These are phyloP conservation scores for Paracentrotus lividus DNA, from an alignment of 53 echinoderm and acorn worm genomes.

Conservation along the genomic window DNA sequence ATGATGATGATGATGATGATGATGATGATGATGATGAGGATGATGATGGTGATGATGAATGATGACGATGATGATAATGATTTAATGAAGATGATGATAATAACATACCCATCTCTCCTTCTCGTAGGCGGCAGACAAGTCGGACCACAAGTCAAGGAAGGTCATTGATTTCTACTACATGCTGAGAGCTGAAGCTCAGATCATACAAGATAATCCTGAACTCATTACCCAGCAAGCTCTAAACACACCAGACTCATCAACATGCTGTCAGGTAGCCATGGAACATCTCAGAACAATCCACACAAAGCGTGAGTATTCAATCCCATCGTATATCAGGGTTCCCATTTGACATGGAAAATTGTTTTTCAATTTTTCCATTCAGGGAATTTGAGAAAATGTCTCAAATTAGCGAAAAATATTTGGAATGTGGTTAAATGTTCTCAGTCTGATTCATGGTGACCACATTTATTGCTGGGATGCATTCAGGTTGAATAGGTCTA, in stretches of 20 bases:
- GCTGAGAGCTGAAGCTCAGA: conserved; percentile 83
- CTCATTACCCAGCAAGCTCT: conserved; percentile 90
- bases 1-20: conserved; percentile 68
- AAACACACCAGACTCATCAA: conserved; percentile 90
- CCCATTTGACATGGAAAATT: no score
- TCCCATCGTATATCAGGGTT: no score
- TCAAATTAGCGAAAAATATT: no score
- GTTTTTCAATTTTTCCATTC: no score
- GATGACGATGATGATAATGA: neutral
- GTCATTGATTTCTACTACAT: conserved; percentile 84
- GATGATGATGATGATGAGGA: conserved; percentile 57
- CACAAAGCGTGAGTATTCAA: conserved; percentile 73
- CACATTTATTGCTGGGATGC: no score
- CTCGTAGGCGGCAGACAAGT: conserved; percentile 58
- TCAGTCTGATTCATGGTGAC: no score
- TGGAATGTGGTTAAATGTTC: no score
- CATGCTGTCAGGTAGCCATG: conserved; percentile 76
- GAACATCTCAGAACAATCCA: conserved; percentile 73
- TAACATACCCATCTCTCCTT: neutral
- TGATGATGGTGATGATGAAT: neutral
- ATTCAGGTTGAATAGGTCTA: no score
- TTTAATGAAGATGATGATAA: neutral
- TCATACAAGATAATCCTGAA: conserved; percentile 83
- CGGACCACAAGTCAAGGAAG: conserved; percentile 49
- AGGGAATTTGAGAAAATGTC: no score